A percentile compares a stretch with the other conserved stretches of the same genome.
Evolutionary conservation across 2,113 vertebrate genomes (phyloP).

Genomic region (Phaethornis superciliosus): DNA sequence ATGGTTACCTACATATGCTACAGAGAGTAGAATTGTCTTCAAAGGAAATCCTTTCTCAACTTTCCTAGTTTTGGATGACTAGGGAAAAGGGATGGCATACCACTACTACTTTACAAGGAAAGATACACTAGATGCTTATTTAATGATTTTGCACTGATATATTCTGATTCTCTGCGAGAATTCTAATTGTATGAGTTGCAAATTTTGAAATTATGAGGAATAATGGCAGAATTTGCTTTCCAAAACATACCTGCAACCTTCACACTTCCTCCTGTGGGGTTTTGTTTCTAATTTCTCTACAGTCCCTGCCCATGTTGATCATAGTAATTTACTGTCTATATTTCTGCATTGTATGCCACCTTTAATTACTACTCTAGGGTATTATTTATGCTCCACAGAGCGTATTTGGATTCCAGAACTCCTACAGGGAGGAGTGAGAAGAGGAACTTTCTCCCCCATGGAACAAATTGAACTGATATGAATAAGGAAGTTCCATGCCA

Average conservation of each 20-base stretch:
- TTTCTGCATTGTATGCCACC: not conserved
- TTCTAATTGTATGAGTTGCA: not conserved
- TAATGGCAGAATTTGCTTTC: not conserved
- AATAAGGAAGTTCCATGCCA: not conserved
- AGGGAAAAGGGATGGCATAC: not conserved
- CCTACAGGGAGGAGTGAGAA: not conserved
- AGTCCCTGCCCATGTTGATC: not conserved
- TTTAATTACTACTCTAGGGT: not conserved
- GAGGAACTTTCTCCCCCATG: not conserved
- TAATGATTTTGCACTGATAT: not conserved
- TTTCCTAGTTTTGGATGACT: not conserved
- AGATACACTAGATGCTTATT: not conserved
- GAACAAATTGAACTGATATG: not conserved
- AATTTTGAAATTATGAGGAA: not conserved
- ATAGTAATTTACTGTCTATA: not conserved
- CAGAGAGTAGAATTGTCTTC: not conserved
- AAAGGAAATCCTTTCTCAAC: not conserved
- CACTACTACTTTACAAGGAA: not conserved
- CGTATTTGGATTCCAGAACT: not conserved
- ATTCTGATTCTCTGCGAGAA: not conserved
- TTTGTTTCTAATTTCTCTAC: not conserved
- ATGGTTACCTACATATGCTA: not conserved
- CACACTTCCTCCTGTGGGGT: not conserved
- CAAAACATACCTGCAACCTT: not conserved
- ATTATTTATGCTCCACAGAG: not conserved